Conservation (phyloP, 1,140 invertebrate species). For the Agrypnia vestita region DNA sequence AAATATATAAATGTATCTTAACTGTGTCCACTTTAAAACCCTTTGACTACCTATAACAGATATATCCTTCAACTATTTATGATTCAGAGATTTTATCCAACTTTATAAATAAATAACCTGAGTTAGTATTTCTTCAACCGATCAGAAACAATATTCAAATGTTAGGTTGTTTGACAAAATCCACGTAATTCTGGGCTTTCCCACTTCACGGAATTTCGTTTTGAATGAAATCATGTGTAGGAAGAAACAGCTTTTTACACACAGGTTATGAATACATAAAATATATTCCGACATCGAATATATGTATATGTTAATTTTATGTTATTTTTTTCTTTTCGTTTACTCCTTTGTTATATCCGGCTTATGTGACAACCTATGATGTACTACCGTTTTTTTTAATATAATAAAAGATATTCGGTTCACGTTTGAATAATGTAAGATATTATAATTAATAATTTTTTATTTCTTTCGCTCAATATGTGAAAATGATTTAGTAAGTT, state of each 20-base stretch:
- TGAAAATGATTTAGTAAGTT: too few relatives aligned
- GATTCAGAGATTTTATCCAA: too few relatives aligned
- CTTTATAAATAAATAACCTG: too few relatives aligned
- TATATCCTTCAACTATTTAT: too few relatives aligned
- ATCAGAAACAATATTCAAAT: conserved; percentile 4
- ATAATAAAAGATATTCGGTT: neutral
- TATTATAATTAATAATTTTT: too few relatives aligned
- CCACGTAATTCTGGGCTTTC: conserved; percentile 49
- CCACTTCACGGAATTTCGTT: conserved; percentile 38
- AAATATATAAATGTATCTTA: too few relatives aligned
- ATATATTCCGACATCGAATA: conserved; percentile 35
- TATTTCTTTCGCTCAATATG: too few relatives aligned
- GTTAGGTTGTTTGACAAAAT: conserved; percentile 16
- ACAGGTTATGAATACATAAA: conserved; percentile 42
- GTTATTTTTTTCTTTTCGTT: conserved; percentile 22
- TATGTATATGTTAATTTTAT: conserved; percentile 42
- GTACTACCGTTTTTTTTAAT: conserved; percentile 33
- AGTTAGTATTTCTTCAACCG: neutral
- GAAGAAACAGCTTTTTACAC: conserved; percentile 55
- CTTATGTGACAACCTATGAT: conserved; percentile 42
- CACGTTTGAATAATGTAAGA: conserved; percentile 12
- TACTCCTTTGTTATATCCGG: conserved; percentile 43
- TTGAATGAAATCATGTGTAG: conserved; percentile 51
- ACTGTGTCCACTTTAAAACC: too few relatives aligned
- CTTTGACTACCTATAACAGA: too few relatives aligned